Evolutionary conservation across 2,797 vertebrate species (phyloP).

Genomic region (Prunella strophiata): DNA sequence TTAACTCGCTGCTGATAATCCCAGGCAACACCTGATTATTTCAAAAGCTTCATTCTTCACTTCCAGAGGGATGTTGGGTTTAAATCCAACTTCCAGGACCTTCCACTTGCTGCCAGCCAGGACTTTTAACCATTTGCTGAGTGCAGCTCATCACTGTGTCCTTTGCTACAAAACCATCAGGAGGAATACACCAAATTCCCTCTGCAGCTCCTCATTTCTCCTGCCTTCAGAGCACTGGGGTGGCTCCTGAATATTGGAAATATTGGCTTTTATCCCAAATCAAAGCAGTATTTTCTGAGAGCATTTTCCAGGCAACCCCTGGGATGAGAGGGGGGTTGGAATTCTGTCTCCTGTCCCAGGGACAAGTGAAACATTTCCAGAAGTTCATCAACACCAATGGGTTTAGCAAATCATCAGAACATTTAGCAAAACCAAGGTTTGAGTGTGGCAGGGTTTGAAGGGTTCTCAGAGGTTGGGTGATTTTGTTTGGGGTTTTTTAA

Average conservation of each 20-base stretch:
- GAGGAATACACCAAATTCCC: neutral
- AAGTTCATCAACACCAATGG: neutral
- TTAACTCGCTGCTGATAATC: slow-evolving; percentile 51
- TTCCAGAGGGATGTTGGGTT: neutral
- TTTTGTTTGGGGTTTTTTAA: accelerated
- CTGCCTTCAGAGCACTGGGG: neutral
- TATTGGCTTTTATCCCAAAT: neutral
- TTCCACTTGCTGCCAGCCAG: neutral
- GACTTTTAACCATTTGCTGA: neutral
- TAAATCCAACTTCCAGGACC: neutral
- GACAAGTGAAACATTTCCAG: neutral
- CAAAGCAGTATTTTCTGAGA: neutral
- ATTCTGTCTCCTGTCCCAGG: neutral
- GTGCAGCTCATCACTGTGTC: no score
- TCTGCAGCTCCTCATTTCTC: neutral
- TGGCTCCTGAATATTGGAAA: neutral
- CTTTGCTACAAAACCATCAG: neutral
- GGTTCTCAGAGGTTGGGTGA: neutral
- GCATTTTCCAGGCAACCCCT: neutral
- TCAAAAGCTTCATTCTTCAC: slow-evolving; percentile 6
- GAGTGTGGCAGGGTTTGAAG: neutral
- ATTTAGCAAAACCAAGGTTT: neutral
- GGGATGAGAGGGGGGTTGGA: neutral
- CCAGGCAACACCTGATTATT: slow-evolving; percentile 37
- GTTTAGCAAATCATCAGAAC: neutral